Evolutionary conservation across 2,797 vertebrate genomes (phyloP), one percentile per base, ranked within the genome.

Genomic region (Coendou prehensilis): DNA sequence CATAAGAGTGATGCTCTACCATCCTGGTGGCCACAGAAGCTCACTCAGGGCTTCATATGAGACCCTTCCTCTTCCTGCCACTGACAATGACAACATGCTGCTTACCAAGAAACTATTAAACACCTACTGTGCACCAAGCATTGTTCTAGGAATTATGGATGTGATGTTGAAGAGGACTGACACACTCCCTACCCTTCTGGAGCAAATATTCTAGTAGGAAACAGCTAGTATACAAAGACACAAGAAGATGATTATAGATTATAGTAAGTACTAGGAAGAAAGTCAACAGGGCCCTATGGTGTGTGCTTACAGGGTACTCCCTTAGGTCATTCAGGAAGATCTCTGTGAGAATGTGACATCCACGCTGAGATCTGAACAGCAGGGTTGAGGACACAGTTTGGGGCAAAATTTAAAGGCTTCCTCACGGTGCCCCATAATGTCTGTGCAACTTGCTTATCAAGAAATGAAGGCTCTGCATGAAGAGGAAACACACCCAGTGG

Each of bases 131-230:
- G 45, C 8, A 15, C 45, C 86, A 56, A 71, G 63, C 15, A 30
- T 22, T 59, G 20, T 64, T 71, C 82, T 15, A 14, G 18, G 57
- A n/a, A 28, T 7, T 26, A 22, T 0, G 52, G n/a, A 54, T 18
- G 33, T 4, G 0, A 6, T 9, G 17, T 23, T 28, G 80, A 61
- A 2, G 41, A 50, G 54, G 63, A 37, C n/a, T 41, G 23, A 9
- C 11, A 1, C 10, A 41, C 37, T 15, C 28, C 59, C 79, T 30
- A 37, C 4, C 57, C n/a, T 64, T 15, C 0, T 0, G 10, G 71
- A 61, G 28, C 56, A 54, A 71, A 13, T 57, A 6, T n/a, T 56
- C 78, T 2, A 45, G 14, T 0, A n/a, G 50, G 15, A 69, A 59
- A 47, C 64, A 87, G n/a, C 28, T 30, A 5, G 9, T 22, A 18